Percentiles rank a stretch among this genome's conserved stretches.
Evolutionary conservation across 2,888 invertebrate genomes (phyloP).

Genomic region (Melangyna quadrimaculata): DNA sequence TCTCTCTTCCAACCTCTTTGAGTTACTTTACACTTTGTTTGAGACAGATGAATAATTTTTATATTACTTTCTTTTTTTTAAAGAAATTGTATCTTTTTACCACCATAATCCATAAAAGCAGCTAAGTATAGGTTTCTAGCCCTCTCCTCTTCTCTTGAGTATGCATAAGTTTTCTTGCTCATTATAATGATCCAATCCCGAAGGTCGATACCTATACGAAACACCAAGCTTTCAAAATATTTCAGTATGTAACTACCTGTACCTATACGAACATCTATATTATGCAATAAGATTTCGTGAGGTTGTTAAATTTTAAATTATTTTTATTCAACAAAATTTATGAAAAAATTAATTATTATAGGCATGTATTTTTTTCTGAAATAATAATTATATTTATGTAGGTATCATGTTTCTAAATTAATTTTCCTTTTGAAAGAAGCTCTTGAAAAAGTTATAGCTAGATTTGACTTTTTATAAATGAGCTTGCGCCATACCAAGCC

Average conservation of each 20-base stretch:
- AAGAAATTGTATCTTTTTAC: background rate
- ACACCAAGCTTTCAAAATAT: background rate
- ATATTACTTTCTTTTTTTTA: background rate
- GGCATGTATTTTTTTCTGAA: no score
- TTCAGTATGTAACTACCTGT: background rate
- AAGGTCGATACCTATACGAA: background rate
- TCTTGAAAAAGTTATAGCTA: no score
- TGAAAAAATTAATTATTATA: no score
- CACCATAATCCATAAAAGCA: background rate
- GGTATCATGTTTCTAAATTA: no score
- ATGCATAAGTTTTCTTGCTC: background rate
- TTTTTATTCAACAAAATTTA: no score
- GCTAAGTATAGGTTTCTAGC: background rate
- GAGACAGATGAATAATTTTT: constrained; percentile 9
- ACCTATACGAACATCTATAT: background rate
- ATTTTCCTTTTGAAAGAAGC: no score
- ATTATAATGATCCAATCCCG: background rate
- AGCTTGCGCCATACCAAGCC: no score
- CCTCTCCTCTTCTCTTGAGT: background rate
- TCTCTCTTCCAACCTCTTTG: background rate
- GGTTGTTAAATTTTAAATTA: background rate
- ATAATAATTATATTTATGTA: no score
- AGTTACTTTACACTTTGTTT: constrained; percentile 3
- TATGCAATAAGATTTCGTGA: background rate
- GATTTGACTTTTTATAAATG: no score